Evolutionary conservation across 2,888 invertebrate species (phyloP), one percentile per base, ranked within the genome.

Genomic region (Xiphydria camelus): DNA sequence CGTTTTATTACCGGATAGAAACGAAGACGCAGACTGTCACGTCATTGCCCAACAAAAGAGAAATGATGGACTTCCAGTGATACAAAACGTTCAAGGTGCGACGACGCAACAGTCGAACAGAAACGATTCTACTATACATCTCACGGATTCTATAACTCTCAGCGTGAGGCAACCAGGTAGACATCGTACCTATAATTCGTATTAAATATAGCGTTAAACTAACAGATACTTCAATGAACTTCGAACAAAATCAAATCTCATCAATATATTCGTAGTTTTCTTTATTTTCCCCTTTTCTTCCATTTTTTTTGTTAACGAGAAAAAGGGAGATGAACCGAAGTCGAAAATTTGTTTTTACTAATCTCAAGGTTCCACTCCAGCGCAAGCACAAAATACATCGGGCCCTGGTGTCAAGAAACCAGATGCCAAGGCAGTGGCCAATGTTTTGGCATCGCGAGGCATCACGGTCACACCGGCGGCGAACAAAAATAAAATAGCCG

Each of bases 341-440:
- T 7, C 21, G 17, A 37, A 36, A 46, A 49, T 44, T 34, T 36
- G 48, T 54, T 57, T 55, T 61, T 59, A 63, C 62, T 70, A 67
- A 70, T 67, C 41, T 57, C 45, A 70, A 74, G 73, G 73, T 67
- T 68, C 69, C 58, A 64, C 65, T 62, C 64, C 70, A 66, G 69
- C 70, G 52, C 73, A 73, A 68, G 61, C 66, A 40, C 69, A 70
- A 44, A 73, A 59, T 40, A 51, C 62, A 15, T 52, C 63, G 6
- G 57, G 58, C 7, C 51, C 63, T 6, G 46, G 51, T 40, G 66
- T 77, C 2, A 83, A 84, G 36, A 84, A 84, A 61, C 83, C 83
- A 25, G 87, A 88, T 67, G 86, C 88, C 1, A 86, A 83, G 62
- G 86, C 86, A 1, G 88, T 90, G 62, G 89, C 89, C 0, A 87